These are phyloP conservation scores for Hylaeus anthracinus DNA, from an alignment of 1,140 invertebrate species.

Conservation along the genomic window DNA sequence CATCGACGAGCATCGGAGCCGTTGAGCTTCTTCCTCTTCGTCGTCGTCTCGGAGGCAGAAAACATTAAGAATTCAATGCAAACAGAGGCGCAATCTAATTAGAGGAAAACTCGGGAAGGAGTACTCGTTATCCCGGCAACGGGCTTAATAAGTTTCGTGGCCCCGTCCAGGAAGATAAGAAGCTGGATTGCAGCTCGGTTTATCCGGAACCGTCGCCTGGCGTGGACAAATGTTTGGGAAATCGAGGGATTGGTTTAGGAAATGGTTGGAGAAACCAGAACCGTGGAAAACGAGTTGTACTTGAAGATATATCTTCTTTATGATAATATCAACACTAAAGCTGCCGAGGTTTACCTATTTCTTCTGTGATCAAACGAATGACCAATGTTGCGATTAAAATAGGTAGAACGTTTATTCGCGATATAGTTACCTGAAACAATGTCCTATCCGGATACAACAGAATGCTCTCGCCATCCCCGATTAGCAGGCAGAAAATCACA, in stretches of 20 bases:
- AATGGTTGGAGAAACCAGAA: no score
- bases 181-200: neutral
- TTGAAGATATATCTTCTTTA: no score
- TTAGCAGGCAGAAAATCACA: neutral
- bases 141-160: slow-evolving; percentile 29
- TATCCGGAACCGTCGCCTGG: neutral
- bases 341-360: no score
- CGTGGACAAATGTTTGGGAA: neutral
- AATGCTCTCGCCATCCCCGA: neutral
- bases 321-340: no score
- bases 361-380: no score
- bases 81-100: slow-evolving; percentile 53
- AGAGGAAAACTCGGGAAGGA: slow-evolving; percentile 29
- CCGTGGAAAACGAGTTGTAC: no score
- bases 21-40: neutral
- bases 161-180: slow-evolving; percentile 14
- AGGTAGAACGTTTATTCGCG: neutral
- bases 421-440: slow-evolving; percentile 44
- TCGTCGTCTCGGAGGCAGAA: neutral
- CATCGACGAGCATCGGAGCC: neutral
- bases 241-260: neutral
- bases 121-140: slow-evolving; percentile 33
- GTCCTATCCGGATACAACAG: slow-evolving; percentile 45
- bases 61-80: slow-evolving; percentile 43
- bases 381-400: no score